Evolutionary conservation across 2,888 invertebrate genomes (phyloP).

Genomic region (Phyllotreta cruciferae): DNA sequence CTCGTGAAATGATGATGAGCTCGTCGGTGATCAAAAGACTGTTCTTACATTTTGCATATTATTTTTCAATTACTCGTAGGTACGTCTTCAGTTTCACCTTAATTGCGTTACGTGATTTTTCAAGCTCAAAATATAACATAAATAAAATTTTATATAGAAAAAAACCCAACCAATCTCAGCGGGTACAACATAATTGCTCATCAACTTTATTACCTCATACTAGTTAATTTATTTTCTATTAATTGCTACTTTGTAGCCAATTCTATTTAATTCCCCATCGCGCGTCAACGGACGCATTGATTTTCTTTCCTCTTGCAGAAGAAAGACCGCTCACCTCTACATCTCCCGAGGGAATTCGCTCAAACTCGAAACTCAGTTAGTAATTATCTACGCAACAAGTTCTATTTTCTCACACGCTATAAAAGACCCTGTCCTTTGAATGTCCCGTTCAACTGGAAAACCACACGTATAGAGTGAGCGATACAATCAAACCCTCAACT

Average conservation of each 20-base stretch:
- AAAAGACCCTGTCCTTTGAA: constrained; percentile 24
- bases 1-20: constrained; percentile 28
- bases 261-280: not conserved
- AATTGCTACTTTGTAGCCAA: not conserved
- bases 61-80: constrained; percentile 14
- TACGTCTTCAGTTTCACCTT: no score
- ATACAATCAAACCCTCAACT: no score
- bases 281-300: not conserved
- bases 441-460: constrained; percentile 21
- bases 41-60: constrained; percentile 7
- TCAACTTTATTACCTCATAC: no score
- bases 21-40: constrained; percentile 27
- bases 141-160: no score
- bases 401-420: constrained; percentile 23
- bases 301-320: not conserved
- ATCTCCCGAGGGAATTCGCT: constrained; percentile 10
- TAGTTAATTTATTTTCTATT: no score
- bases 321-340: constrained; percentile 1
- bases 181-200: no score
- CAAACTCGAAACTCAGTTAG: constrained; percentile 6
- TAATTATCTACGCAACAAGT: constrained; percentile 30
- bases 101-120: no score
- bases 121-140: no score
- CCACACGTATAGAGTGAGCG: no score
- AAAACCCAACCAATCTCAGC: no score